phyloP scores from a whole-genome alignment of 2,888 invertebrate species.

The Drosophila mercatorum region DNA sequence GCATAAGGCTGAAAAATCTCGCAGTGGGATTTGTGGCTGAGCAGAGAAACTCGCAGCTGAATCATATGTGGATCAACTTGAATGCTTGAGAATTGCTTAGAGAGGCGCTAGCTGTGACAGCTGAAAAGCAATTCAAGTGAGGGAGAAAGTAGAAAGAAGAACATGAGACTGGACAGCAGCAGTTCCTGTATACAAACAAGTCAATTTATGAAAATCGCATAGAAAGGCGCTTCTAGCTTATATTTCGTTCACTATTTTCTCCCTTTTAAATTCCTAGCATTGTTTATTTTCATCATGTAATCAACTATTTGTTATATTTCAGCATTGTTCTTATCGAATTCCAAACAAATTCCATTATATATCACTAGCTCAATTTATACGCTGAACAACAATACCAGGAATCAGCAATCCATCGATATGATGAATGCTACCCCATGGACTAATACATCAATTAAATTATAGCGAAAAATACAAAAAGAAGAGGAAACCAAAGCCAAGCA shows the following conservation, averaged over 20 bases:
- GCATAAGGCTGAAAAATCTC: neutral
- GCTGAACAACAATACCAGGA: constrained; percentile 23
- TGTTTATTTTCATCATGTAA: neutral
- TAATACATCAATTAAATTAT: constrained; percentile 72
- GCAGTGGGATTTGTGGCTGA: neutral
- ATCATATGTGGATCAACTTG: neutral
- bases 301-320: neutral
- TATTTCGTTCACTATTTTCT: no score
- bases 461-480: constrained; percentile 25
- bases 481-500: constrained; percentile 36
- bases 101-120: neutral
- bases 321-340: neutral
- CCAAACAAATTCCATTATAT: neutral
- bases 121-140: neutral
- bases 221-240: neutral
- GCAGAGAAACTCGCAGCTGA: neutral
- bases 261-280: neutral
- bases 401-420: constrained; percentile 27
- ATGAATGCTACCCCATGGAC: constrained; percentile 47
- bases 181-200: neutral
- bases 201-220: neutral
- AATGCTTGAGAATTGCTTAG: constrained; percentile 8
- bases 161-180: no score
- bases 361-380: constrained; percentile 8
- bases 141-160: no score